Base-by-base conservation (phyloP, 2,888 invertebrate species). In the Andricus curvator region DNA sequence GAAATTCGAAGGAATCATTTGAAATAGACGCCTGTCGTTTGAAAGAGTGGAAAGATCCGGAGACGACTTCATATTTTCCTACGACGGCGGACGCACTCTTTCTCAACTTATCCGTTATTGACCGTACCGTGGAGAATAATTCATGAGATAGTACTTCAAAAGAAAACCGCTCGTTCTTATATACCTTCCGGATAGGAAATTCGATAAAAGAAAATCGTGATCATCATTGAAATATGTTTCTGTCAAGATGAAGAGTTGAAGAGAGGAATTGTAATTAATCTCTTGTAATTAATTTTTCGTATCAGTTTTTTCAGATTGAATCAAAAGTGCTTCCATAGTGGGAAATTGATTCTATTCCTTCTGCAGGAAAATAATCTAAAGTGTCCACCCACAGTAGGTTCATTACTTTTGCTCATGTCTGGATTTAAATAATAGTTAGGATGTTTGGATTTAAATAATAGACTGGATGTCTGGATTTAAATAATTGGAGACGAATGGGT, bases 51-150 rank as follows among this genome's bases (percentile, higher is more conserved):
- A 56, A 74, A 74, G 56, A 74, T 74, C 74, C 11, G 29, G 74
- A 56, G 33, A 70, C 70, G 70, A 74, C 74, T 85, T 84, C 82
- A 83, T 83, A 82, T 84, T 85, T 83, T 62, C 80, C 79, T 70
- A 80, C 76, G 65, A 9, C 8, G 68, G 65, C 79, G 68, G 78
- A 66, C 79, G 81, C 79, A 83, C 79, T 79, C 78, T 83, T 83
- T 84, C 84, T 81, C 82, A 85, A 87, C 84, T 89, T 89, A 88
- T 88, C 88, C 88, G 88, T 88, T 90, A 89, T 90, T 88, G 88
- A 84, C 78, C 83, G 85, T 79, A 80, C 78, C 81, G 80, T 81
- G 79, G 81, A 84, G 90, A 90, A 90, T 90, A 88, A 90, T 90
- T 90, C 90, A 90, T 90, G 89, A 90, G 86, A 76, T 81, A 77